Evolutionary conservation across 2,113 vertebrate genomes (phyloP).

Genomic region (Ginglymostoma cirratum): DNA sequence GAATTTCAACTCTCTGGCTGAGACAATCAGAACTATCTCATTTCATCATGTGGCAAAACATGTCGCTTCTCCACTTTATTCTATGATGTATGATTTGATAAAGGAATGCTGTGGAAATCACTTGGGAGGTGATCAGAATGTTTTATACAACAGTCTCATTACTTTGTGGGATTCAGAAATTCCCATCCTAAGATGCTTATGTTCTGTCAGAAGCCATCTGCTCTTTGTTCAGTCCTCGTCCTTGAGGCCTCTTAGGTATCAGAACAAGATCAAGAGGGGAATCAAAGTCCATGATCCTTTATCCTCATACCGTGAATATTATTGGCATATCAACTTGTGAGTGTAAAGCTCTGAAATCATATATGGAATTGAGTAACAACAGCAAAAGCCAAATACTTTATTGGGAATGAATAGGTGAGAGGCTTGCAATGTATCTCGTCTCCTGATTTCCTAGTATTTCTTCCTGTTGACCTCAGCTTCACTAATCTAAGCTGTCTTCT

Average conservation of each 20-base stretch:
- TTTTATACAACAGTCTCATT: background rate
- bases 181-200: background rate
- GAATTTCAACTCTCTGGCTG: background rate
- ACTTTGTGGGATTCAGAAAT: background rate
- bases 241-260: background rate
- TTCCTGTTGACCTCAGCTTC: conserved; percentile 22
- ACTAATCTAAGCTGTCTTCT: background rate
- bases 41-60: background rate
- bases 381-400: background rate
- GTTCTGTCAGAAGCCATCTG: background rate
- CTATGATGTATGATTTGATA: background rate
- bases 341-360: background rate
- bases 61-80: background rate
- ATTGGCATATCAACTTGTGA: background rate
- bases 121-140: background rate
- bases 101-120: background rate
- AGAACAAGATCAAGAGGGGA: background rate
- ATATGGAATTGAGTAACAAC: background rate
- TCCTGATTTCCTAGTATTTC: conserved; percentile 4
- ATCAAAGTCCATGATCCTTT: background rate
- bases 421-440: background rate
- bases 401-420: conserved; percentile 16
- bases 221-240: background rate
- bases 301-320: background rate
- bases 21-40: background rate